Conservation (phyloP, 92 coral and sea anemone species). For the Bergia sp. region DNA sequence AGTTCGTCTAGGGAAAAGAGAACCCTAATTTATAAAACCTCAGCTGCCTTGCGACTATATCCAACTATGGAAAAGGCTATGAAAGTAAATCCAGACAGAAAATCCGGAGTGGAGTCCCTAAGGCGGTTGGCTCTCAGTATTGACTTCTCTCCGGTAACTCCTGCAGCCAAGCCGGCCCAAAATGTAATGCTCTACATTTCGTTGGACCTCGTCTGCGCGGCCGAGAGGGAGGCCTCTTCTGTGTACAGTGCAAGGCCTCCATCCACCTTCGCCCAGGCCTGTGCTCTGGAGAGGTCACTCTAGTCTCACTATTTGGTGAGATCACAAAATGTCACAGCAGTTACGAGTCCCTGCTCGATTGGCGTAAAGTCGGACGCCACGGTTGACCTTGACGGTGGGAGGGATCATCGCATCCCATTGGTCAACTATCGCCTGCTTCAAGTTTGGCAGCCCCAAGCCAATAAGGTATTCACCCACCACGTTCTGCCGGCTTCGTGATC, state of each 20-base stretch:
- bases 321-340: constrained; percentile 30
- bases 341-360: constrained; percentile 8
- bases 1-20: background rate
- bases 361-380: constrained; percentile 57
- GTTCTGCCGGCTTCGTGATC: constrained; percentile 50
- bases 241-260: constrained; percentile 41
- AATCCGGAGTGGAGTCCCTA: background rate
- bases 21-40: constrained; percentile 1
- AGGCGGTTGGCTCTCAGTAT: too few species aligned
- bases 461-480: constrained; percentile 61
- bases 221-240: constrained; percentile 37
- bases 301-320: background rate
- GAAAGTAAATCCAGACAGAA: background rate
- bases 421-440: constrained; percentile 64
- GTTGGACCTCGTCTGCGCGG: constrained; percentile 23
- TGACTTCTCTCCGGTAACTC: too few species aligned
- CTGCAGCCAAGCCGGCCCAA: too few species aligned
- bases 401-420: constrained; percentile 64
- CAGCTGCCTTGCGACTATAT: constrained; percentile 30
- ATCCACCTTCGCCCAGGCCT: constrained; percentile 36
- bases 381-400: constrained; percentile 64
- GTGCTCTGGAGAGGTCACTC: background rate
- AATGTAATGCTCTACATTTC: background rate
- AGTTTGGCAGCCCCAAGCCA: constrained; percentile 74
- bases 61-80: constrained; percentile 25